Evolutionary conservation across 2,113 vertebrate species (phyloP).

Genomic region (Leucoraja erinaceus): DNA sequence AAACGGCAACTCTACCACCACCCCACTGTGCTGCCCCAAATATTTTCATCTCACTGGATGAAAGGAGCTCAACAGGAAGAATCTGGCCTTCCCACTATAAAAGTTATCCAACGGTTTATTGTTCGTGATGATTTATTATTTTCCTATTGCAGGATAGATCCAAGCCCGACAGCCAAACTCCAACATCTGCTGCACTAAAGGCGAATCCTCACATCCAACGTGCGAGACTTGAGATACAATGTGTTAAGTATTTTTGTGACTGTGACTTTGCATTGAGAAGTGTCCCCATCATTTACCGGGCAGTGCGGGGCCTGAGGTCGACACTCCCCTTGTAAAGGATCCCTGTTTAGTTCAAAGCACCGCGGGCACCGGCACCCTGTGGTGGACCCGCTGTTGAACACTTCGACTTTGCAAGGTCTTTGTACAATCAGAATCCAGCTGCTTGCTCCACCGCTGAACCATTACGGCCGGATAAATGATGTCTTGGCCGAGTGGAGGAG

Average conservation of each 20-base stretch:
- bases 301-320: neutral
- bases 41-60: neutral
- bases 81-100: neutral
- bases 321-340: neutral
- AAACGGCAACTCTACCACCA: too few relatives aligned
- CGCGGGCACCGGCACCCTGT: neutral
- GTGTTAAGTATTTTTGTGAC: too few relatives aligned
- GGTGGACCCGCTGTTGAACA: neutral
- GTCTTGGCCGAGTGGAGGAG: neutral
- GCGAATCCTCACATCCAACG: neutral
- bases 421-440: neutral
- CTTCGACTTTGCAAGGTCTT: neutral
- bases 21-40: too few relatives aligned
- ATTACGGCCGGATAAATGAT: conserved; percentile 14
- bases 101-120: neutral
- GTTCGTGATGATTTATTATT: neutral
- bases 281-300: neutral
- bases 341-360: neutral
- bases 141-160: neutral
- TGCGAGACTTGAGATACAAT: neutral
- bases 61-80: neutral
- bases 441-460: neutral
- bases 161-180: neutral
- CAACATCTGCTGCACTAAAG: neutral
- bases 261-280: neutral